These are phyloP conservation scores for Pseudopleuronectes americanus DNA, from an alignment of 2,797 vertebrate species.

Conservation along the genomic window DNA sequence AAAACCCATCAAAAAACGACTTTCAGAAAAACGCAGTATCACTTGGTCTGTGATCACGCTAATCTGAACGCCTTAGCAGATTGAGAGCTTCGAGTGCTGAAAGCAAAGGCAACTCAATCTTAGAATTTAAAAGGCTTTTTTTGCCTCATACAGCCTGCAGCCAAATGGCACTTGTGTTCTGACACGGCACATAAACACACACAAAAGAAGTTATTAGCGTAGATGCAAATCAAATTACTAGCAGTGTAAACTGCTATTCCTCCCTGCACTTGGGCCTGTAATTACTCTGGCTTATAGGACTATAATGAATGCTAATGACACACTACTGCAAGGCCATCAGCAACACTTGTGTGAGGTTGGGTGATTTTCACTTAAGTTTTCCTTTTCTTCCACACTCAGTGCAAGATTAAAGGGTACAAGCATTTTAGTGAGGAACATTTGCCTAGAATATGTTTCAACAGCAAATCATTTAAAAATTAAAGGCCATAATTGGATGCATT, in stretches of 20 bases:
- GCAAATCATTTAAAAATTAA: constrained; percentile 72
- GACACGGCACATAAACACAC: constrained; percentile 89
- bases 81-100: constrained; percentile 77
- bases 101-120: constrained; percentile 83
- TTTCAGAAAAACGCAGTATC: constrained; percentile 69
- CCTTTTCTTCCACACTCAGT: constrained; percentile 31
- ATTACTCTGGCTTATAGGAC: constrained; percentile 87
- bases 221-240: constrained; percentile 91
- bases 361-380: constrained; percentile 78
- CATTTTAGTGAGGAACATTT: constrained; percentile 53
- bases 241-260: constrained; percentile 88
- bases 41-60: constrained; percentile 75
- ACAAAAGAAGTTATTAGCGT: constrained; percentile 91
- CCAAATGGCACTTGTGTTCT: constrained; percentile 88
- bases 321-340: constrained; percentile 80
- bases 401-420: constrained; percentile 56
- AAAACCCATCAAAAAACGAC: constrained; percentile 62
- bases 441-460: constrained; percentile 64
- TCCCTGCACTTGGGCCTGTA: constrained; percentile 86
- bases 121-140: constrained; percentile 80
- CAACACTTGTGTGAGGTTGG: constrained; percentile 75
- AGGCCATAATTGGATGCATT: constrained; percentile 75
- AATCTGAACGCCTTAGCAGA: constrained; percentile 77
- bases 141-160: constrained; percentile 81
- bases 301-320: constrained; percentile 89